Percentiles rank a stretch among this genome's conserved stretches.
Evolutionary conservation across 1,140 invertebrate genomes (phyloP).

Genomic region (Archegozetes longisetosus): DNA sequence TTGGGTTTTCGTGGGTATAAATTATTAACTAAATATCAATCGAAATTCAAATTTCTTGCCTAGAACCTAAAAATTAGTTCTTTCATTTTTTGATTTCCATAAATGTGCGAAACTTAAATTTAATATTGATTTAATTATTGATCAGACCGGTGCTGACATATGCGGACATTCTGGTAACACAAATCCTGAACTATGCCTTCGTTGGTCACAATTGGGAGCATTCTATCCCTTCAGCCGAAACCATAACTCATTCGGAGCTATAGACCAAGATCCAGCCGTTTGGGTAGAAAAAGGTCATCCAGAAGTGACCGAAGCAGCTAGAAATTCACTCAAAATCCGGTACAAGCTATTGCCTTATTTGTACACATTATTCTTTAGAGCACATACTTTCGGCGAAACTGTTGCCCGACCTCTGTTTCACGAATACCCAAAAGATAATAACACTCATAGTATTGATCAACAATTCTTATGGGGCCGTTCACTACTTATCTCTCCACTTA

Average conservation of each 20-base stretch:
- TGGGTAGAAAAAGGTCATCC: slow-evolving; percentile 6
- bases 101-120: too few species aligned
- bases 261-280: slow-evolving; percentile 18
- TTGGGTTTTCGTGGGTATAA: slow-evolving; percentile 19
- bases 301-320: slow-evolving; percentile 14
- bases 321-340: slow-evolving; percentile 25
- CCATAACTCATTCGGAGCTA: slow-evolving; percentile 23
- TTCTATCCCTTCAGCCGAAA: slow-evolving; percentile 48
- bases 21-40: too few species aligned
- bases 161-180: slow-evolving; percentile 31
- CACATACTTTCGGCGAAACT: slow-evolving; percentile 27
- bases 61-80: too few species aligned
- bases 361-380: slow-evolving; percentile 30
- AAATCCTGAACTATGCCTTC: slow-evolving; percentile 38
- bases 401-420: slow-evolving; percentile 31
- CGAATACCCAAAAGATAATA: slow-evolving; percentile 20
- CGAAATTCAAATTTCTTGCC: too few species aligned
- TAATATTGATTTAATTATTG: too few species aligned
- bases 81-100: too few species aligned
- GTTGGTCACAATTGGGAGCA: slow-evolving; percentile 46
- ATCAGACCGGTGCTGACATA: neutral
- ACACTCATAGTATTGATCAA: slow-evolving; percentile 10
- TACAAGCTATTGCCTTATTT: slow-evolving; percentile 34
- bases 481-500: slow-evolving; percentile 10
- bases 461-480: slow-evolving; percentile 7